Conservation (phyloP, 2,113 vertebrate species). For the Strigops habroptila region DNA sequence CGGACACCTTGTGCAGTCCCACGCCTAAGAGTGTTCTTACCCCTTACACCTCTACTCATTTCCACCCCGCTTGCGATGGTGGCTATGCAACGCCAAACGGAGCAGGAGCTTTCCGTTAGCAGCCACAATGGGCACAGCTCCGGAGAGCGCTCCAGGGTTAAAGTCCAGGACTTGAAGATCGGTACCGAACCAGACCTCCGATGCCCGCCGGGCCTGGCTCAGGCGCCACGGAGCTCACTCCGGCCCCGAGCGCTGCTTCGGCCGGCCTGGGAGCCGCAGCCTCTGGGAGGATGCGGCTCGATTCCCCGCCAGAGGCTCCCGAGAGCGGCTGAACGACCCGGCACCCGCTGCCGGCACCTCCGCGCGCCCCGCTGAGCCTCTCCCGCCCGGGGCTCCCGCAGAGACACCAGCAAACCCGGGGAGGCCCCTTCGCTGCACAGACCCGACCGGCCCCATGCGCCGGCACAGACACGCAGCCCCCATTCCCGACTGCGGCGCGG, state of each 20-base stretch:
- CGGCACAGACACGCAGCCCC: accelerated
- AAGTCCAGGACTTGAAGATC: accelerated
- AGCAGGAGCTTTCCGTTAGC: neutral
- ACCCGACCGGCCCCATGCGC: neutral
- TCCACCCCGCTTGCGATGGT: neutral
- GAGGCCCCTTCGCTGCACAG: too few species aligned
- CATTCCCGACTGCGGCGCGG: accelerated
- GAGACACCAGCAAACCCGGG: accelerated
- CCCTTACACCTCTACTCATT: accelerated
- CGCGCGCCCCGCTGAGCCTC: neutral
- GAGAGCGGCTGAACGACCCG: neutral
- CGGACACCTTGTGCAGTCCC: accelerated
- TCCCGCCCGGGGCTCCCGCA: neutral
- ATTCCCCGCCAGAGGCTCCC: neutral
- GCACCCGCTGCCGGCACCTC: neutral
- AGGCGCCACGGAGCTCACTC: neutral
- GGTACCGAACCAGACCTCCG: neutral
- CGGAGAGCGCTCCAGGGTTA: neutral
- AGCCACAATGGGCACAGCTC: neutral
- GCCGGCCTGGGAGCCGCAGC: neutral
- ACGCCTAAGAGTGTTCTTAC: accelerated
- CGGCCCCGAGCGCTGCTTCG: neutral
- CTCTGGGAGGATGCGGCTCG: neutral
- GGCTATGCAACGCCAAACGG: accelerated
- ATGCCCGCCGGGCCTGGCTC: neutral